These are phyloP conservation scores for Prunella himalayana DNA, from an alignment of 2,113 vertebrate genomes.

Conservation along the genomic window DNA sequence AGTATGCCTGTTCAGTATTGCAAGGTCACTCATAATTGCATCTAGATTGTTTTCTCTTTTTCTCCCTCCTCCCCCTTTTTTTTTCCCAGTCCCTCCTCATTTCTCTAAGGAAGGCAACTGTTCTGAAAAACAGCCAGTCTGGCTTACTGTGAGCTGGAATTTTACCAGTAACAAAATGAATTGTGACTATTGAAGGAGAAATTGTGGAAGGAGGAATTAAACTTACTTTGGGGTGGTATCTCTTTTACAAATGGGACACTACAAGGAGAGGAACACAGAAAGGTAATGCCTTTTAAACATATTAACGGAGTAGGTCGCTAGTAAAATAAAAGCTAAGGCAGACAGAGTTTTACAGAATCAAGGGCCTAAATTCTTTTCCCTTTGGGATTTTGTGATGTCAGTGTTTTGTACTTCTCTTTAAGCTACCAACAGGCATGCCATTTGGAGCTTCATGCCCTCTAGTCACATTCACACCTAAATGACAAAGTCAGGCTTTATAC, in stretches of 20 bases:
- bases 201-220: not conserved
- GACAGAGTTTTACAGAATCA: not conserved
- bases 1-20: not conserved
- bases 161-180: not conserved
- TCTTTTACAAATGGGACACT: not conserved
- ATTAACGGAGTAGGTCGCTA: not conserved
- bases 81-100: not conserved
- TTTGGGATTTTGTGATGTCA: not conserved
- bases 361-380: not conserved
- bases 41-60: not conserved
- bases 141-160: not conserved
- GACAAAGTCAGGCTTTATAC: not conserved
- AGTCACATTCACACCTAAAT: slow-evolving; percentile 34
- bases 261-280: not conserved
- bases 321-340: not conserved
- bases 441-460: slow-evolving; percentile 13
- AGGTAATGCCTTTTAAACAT: not conserved
- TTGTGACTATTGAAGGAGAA: not conserved
- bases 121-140: not conserved
- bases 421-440: not conserved
- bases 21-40: slow-evolving; percentile 59
- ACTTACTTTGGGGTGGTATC: not conserved
- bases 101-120: not conserved
- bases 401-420: not conserved
- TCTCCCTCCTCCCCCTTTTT: not conserved